Evolutionary conservation across 2,888 invertebrate genomes (phyloP).

Genomic region (Ophion ventricosus): DNA sequence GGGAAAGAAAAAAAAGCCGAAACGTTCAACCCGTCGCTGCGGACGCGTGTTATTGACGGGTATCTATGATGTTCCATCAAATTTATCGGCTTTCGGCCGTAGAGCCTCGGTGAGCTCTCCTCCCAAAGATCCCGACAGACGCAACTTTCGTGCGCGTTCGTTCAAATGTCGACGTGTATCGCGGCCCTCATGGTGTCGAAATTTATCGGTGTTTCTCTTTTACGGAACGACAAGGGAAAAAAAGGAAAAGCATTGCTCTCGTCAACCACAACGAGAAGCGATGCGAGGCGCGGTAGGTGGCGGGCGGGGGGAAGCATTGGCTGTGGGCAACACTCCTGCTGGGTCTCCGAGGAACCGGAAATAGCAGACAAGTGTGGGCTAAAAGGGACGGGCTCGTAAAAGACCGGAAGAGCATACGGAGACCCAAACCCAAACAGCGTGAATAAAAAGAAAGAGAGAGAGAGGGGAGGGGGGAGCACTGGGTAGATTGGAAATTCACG

Average conservation of each 20-base stretch:
- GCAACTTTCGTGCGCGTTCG: slow-evolving; percentile 28
- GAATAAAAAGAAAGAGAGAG: slow-evolving; percentile 3
- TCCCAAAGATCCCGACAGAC: slow-evolving; percentile 29
- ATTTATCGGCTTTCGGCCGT: slow-evolving; percentile 60
- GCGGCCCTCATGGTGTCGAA: slow-evolving; percentile 4
- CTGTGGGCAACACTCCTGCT: too few relatives aligned
- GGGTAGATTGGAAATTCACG: slow-evolving; percentile 35
- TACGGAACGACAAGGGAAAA: not conserved
- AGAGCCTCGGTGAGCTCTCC: not conserved
- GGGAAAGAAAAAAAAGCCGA: slow-evolving; percentile 22
- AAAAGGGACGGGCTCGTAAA: too few relatives aligned
- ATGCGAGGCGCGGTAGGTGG: too few relatives aligned
- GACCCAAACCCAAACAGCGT: not conserved
- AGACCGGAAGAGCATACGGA: not conserved
- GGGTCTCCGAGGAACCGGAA: too few relatives aligned
- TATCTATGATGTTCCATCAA: slow-evolving; percentile 64
- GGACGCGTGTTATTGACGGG: slow-evolving; percentile 63
- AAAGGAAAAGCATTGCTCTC: not conserved
- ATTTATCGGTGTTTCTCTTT: slow-evolving; percentile 22
- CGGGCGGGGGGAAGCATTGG: too few relatives aligned
- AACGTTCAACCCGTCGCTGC: not conserved
- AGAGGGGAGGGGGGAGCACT: too few relatives aligned
- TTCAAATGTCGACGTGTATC: slow-evolving; percentile 34
- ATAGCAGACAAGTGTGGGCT: too few relatives aligned
- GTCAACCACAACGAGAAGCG: too few relatives aligned